Percentiles rank a stretch among this genome's conserved stretches.
Conservation (phyloP, 2,888 invertebrate species). For the Ectobius pallidus region DNA sequence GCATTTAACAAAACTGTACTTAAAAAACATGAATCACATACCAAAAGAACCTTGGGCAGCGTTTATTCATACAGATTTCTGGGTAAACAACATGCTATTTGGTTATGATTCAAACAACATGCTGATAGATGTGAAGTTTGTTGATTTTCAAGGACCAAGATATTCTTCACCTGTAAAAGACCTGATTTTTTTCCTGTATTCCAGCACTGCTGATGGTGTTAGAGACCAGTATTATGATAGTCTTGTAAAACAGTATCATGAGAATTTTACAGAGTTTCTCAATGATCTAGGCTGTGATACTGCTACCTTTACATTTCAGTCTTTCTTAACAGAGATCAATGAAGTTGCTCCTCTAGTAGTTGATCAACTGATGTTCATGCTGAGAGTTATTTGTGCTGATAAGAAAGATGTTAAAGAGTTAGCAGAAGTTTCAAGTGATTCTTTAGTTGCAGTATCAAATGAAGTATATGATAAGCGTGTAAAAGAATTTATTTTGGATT, state of each 20-base stretch:
- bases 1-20: background rate
- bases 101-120: constrained; percentile 51
- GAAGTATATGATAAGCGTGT: constrained; percentile 10
- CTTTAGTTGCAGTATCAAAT: background rate
- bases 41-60: constrained; percentile 58
- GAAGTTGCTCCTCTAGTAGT: background rate
- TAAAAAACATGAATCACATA: constrained; percentile 25
- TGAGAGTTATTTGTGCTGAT: background rate
- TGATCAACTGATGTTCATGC: constrained; percentile 1
- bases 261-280: constrained; percentile 56
- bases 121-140: constrained; percentile 60
- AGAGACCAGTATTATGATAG: constrained; percentile 57
- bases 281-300: constrained; percentile 52
- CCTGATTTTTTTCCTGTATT: constrained; percentile 62
- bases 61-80: constrained; percentile 63
- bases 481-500: constrained; percentile 23
- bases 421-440: background rate
- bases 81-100: constrained; percentile 67
- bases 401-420: background rate
- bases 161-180: constrained; percentile 61
- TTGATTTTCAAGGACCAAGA: constrained; percentile 64
- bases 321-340: background rate
- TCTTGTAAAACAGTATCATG: constrained; percentile 60
- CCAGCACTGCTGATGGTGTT: constrained; percentile 58
- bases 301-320: background rate